These are phyloP conservation scores for Diarsia mendica DNA, from an alignment of 2,888 invertebrate species.

Conservation along the genomic window DNA sequence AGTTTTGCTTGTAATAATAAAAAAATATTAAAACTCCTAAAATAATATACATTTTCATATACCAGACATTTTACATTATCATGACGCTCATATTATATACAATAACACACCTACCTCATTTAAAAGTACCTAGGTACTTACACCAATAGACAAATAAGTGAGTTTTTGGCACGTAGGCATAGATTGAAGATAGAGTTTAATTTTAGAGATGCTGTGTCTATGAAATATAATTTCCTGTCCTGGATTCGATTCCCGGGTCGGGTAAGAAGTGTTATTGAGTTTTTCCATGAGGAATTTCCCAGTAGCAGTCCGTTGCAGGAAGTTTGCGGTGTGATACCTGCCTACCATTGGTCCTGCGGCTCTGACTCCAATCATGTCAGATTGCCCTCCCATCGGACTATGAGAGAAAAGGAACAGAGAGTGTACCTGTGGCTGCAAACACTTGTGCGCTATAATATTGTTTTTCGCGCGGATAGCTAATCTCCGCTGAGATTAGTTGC, in stretches of 20 bases:
- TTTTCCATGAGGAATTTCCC: not conserved
- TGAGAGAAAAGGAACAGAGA: too few species aligned
- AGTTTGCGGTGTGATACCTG: not conserved
- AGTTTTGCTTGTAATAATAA: constrained; percentile 48
- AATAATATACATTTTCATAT: constrained; percentile 10
- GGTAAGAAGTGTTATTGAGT: not conserved
- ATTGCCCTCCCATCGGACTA: not conserved
- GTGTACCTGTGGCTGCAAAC: too few species aligned
- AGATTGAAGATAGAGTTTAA: not conserved
- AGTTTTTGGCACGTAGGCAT: not conserved
- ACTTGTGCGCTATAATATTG: too few species aligned
- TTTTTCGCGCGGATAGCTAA: not conserved
- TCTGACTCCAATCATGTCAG: not conserved
- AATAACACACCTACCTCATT: constrained; percentile 14
- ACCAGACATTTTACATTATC: constrained; percentile 36
- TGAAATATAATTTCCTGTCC: not conserved
- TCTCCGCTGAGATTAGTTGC: not conserved
- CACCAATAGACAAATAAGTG: not conserved
- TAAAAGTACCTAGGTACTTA: not conserved
- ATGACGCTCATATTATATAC: constrained; percentile 17
- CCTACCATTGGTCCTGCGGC: not conserved
- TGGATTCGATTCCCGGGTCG: not conserved
- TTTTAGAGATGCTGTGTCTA: not conserved
- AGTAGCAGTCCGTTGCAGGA: not conserved
- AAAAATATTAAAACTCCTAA: constrained; percentile 3